Conservation (phyloP, 30 jellyfish, hydroid and myxozoan genomes). For the Aurelia coerulea region DNA sequence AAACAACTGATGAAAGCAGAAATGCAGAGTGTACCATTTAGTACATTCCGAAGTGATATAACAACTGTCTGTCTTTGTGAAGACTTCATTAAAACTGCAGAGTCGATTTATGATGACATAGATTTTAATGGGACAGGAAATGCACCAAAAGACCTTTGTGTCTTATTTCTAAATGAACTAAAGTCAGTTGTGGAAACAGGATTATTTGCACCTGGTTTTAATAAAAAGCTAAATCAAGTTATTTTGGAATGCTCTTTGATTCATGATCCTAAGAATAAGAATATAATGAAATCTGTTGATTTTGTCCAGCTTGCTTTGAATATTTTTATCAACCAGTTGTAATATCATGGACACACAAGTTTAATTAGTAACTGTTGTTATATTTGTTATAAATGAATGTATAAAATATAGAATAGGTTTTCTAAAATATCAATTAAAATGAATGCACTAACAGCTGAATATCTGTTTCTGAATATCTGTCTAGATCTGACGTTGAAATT, state of each 20-base stretch:
- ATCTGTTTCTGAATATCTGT: too few relatives aligned
- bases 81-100: conserved; percentile 41
- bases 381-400: background rate
- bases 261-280: background rate
- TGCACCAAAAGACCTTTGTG: conserved; percentile 57
- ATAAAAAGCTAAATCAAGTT: background rate
- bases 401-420: background rate
- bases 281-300: conserved; percentile 28
- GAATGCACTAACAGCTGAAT: too few relatives aligned
- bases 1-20: conserved; percentile 48
- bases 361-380: background rate
- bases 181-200: background rate
- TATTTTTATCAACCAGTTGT: background rate
- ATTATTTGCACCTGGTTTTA: background rate
- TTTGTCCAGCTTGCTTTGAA: conserved; percentile 17
- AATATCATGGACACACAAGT: background rate
- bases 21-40: conserved; percentile 44
- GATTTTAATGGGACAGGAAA: conserved; percentile 54
- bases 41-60: conserved; percentile 37
- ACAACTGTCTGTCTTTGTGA: conserved; percentile 33
- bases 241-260: conserved; percentile 1
- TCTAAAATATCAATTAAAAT: too few relatives aligned
- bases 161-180: conserved; percentile 13
- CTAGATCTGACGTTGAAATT: too few relatives aligned
- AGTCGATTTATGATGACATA: conserved; percentile 47